These are phyloP conservation scores for Aradophagus sp. DNA, from an alignment of 1,140 invertebrate species.

Conservation along the genomic window DNA sequence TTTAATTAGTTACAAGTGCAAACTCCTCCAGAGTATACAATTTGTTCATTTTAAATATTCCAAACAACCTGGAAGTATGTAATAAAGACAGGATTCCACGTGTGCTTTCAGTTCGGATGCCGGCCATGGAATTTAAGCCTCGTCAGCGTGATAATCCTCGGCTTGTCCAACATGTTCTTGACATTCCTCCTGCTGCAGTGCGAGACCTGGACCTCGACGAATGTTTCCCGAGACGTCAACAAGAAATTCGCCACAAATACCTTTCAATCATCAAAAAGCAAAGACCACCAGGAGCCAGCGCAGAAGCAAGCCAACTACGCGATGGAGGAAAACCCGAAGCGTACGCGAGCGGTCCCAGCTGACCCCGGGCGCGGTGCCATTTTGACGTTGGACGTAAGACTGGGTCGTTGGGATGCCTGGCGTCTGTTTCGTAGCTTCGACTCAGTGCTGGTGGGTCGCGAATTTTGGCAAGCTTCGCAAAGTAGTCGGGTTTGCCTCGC, in stretches of 20 bases:
- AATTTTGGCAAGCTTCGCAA: constrained; percentile 77
- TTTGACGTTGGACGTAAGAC: constrained; percentile 77
- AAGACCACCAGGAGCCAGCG: not conserved
- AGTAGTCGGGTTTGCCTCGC: constrained; percentile 83
- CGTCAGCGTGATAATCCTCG: constrained; percentile 78
- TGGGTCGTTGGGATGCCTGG: constrained; percentile 83
- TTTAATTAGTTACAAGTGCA: too few relatives aligned
- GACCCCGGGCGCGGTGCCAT: constrained; percentile 60
- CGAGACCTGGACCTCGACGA: constrained; percentile 67
- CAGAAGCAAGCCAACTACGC: constrained; percentile 14
- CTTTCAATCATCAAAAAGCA: not conserved
- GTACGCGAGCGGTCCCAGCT: constrained; percentile 41
- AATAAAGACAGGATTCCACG: not conserved
- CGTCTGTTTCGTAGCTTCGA: constrained; percentile 83
- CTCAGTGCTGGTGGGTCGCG: constrained; percentile 80
- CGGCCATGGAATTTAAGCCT: constrained; percentile 82
- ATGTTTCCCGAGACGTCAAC: constrained; percentile 59
- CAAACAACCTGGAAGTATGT: too few relatives aligned
- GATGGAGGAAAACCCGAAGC: constrained; percentile 49
- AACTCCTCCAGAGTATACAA: too few relatives aligned
- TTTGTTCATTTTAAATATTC: too few relatives aligned
- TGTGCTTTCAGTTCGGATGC: constrained; percentile 74
- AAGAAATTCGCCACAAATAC: constrained; percentile 61
- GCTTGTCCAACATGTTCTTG: constrained; percentile 81
- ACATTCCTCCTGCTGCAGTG: constrained; percentile 80